Conservation (phyloP, 1,140 invertebrate genomes). For the Papilio dardanus region DNA sequence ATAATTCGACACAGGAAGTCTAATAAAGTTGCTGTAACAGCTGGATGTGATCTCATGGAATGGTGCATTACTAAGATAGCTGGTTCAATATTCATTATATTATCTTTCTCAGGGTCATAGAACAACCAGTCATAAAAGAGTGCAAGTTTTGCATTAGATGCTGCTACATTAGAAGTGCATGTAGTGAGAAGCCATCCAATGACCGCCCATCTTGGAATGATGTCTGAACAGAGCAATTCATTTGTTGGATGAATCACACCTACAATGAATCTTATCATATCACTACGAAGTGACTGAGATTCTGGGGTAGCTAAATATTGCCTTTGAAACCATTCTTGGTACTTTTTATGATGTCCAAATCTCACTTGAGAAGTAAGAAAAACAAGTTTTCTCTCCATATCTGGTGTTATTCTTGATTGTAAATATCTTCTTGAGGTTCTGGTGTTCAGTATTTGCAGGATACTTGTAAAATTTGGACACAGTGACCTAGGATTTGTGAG, state of each 20-base stretch:
- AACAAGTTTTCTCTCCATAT: slow-evolving; percentile 97
- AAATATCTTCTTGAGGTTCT: slow-evolving; percentile 96
- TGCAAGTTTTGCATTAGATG: slow-evolving; percentile 97
- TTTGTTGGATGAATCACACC: slow-evolving; percentile 99
- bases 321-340: slow-evolving; percentile 99
- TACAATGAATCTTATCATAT: slow-evolving; percentile 98
- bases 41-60: slow-evolving; percentile 97
- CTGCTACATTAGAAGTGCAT: slow-evolving; percentile 96
- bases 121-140: slow-evolving; percentile 99
- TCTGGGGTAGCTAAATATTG: slow-evolving; percentile 98
- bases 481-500: slow-evolving; percentile 93
- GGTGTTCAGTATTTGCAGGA: slow-evolving; percentile 93
- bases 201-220: slow-evolving; percentile 98
- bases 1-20: slow-evolving; percentile 98
- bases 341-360: slow-evolving; percentile 98
- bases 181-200: slow-evolving; percentile 99
- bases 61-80: slow-evolving; percentile 99
- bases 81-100: slow-evolving; percentile 99
- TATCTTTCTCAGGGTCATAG: slow-evolving; percentile 97
- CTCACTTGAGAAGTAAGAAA: slow-evolving; percentile 96
- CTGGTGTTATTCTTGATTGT: slow-evolving; percentile 95
- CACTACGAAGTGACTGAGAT: slow-evolving; percentile 96
- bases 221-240: slow-evolving; percentile 98
- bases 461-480: slow-evolving; percentile 92
- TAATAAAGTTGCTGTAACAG: slow-evolving; percentile 95